Conservation (phyloP, 2,113 vertebrate species). For the Tyrannus savana region DNA sequence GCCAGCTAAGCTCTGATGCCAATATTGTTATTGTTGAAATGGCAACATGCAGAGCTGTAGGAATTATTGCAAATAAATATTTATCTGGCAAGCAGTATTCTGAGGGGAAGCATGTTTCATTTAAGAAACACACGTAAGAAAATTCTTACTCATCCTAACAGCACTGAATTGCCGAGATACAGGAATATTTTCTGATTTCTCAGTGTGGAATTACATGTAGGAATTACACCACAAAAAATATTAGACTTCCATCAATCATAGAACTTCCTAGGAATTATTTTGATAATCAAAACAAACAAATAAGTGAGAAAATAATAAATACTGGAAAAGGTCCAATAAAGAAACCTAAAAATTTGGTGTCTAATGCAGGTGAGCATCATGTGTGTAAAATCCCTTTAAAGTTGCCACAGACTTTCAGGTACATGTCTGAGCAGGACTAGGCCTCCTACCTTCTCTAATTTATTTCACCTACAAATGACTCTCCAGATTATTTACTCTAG, state of each 20-base stretch:
- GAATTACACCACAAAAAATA: not conserved
- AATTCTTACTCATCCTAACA: conserved; percentile 2
- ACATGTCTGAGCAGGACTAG: not conserved
- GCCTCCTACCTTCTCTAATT: not conserved
- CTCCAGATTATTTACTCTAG: not conserved
- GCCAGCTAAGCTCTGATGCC: not conserved
- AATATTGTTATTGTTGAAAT: not conserved
- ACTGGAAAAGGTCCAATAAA: not conserved
- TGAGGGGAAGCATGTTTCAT: conserved; percentile 33
- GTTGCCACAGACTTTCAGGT: not conserved
- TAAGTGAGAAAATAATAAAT: not conserved
- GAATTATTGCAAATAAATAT: not conserved
- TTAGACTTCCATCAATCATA: not conserved
- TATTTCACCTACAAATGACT: not conserved
- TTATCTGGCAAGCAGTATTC: conserved; percentile 26
- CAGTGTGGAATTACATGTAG: not conserved
- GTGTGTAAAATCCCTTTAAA: not conserved
- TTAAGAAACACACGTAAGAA: conserved; percentile 17
- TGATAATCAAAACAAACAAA: not conserved
- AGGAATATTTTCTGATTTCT: not conserved
- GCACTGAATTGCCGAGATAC: not conserved
- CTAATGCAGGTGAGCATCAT: not conserved
- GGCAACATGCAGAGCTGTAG: not conserved
- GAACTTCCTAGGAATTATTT: not conserved
- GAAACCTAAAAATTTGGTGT: not conserved